A percentile compares a stretch with the other conserved stretches of the same genome.
These are phyloP conservation scores for Apodemia mormo DNA, from an alignment of 2,888 invertebrate genomes.

Conservation along the genomic window DNA sequence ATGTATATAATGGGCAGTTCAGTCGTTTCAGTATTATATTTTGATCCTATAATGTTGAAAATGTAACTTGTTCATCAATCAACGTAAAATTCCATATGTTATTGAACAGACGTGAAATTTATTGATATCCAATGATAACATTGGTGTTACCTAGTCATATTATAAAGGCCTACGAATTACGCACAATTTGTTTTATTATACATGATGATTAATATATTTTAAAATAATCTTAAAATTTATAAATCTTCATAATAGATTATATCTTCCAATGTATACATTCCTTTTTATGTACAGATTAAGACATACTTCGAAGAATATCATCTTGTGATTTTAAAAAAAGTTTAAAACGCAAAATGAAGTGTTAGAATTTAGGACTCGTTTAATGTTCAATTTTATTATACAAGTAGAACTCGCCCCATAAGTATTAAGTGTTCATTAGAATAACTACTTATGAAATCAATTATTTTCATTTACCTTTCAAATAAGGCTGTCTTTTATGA, in stretches of 20 bases:
- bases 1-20: too few species aligned
- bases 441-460: slow-evolving; percentile 67
- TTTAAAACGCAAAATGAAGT: slow-evolving; percentile 65
- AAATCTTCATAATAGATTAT: slow-evolving; percentile 29
- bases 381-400: slow-evolving; percentile 71
- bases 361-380: slow-evolving; percentile 53
- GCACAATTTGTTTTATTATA: slow-evolving; percentile 62
- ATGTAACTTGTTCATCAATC: not conserved
- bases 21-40: not conserved
- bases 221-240: slow-evolving; percentile 20
- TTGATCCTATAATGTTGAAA: not conserved
- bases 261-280: slow-evolving; percentile 75
- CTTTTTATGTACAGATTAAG: slow-evolving; percentile 57
- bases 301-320: slow-evolving; percentile 41
- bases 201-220: slow-evolving; percentile 31
- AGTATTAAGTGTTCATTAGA: slow-evolving; percentile 79
- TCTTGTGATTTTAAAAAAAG: slow-evolving; percentile 69
- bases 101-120: not conserved
- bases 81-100: not conserved
- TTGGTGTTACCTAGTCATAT: slow-evolving; percentile 72
- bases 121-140: slow-evolving; percentile 34
- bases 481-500: slow-evolving; percentile 73
- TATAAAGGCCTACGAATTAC: slow-evolving; percentile 69
- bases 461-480: slow-evolving; percentile 64
- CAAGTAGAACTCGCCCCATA: slow-evolving; percentile 65